Conservation (phyloP, 1,140 invertebrate genomes). For the Bombus waltoni region DNA sequence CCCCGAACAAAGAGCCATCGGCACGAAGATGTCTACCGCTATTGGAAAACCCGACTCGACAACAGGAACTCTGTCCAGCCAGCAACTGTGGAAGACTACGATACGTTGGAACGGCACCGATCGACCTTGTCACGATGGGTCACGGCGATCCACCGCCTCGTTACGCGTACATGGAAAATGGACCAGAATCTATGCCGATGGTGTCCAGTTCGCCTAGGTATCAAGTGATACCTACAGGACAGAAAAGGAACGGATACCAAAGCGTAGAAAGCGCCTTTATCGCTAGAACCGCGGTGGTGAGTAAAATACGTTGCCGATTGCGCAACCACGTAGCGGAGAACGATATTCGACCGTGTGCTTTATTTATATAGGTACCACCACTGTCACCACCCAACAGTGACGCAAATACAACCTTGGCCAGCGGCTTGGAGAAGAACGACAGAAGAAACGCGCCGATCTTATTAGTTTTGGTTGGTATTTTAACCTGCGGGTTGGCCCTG, state of each 20-base stretch:
- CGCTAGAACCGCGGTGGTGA: constrained; percentile 81
- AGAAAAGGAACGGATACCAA: constrained; percentile 73
- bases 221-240: constrained; percentile 69
- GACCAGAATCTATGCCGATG: constrained; percentile 75
- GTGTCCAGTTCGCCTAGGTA: constrained; percentile 76
- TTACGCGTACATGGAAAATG: constrained; percentile 73
- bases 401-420: constrained; percentile 79
- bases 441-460: constrained; percentile 78
- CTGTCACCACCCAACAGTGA: constrained; percentile 79
- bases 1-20: constrained; percentile 80
- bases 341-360: not conserved
- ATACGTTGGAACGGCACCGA: constrained; percentile 69
- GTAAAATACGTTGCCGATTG: constrained; percentile 41
- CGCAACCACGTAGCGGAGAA: not conserved
- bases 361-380: constrained; percentile 76
- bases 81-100: constrained; percentile 76
- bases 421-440: constrained; percentile 78
- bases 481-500: constrained; percentile 79
- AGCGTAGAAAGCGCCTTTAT: constrained; percentile 80
- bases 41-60: constrained; percentile 70
- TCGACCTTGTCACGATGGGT: constrained; percentile 65
- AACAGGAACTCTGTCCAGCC: constrained; percentile 70
- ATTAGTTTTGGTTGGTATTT: constrained; percentile 77
- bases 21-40: constrained; percentile 79
- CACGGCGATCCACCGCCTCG: constrained; percentile 68